Base-by-base conservation (phyloP, 1,140 invertebrate species). In the Melitaea cinxia region DNA sequence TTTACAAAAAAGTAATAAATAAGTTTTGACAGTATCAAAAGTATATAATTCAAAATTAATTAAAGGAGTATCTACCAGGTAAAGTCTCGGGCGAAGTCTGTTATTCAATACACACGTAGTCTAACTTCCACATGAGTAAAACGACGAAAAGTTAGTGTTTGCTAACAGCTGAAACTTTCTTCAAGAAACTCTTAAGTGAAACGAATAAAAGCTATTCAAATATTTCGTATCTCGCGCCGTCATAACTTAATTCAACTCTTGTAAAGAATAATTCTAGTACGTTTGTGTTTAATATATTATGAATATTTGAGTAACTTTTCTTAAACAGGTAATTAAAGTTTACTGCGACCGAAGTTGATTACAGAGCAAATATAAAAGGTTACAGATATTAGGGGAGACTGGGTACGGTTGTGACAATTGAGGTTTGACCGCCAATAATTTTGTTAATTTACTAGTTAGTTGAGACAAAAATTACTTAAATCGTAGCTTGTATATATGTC, bases 1-100 rank as follows among this genome's bases (percentile, higher is more conserved):
- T n/a, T n/a, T n/a, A n/a, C n/a, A n/a, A n/a, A n/a, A n/a, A n/a
- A n/a, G n/a, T n/a, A n/a, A n/a, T n/a, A n/a, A n/a, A n/a, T n/a
- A n/a, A n/a, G n/a, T n/a, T n/a, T n/a, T n/a, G n/a, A n/a, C n/a
- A n/a, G n/a, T n/a, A n/a, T n/a, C n/a, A n/a, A 54, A 54, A 37
- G 53, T 64, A 64, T 64, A n/a, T 53, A 54, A 53, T 30, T 56
- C 24, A 64, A 49, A 47, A 54, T 64, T 64, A 64, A 64, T 64
- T 64, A 64, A 64, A 56, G 30, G 57, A 64, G 17, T 57, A n/a
- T n/a, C n/a, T n/a, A 24, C 21, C 15, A 23, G 19, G 30, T 21
- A 50, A 50, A 50, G 45, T 60, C 47, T 15, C 10, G n/a, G 45
- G 45, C 35, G 52, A 49, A 35, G 49, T 35, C 10, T 55, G 50